Evolutionary conservation across 2,797 vertebrate genomes (phyloP), one percentile per base, ranked within the genome.

Genomic region (Dendrocincla tyrannina): DNA sequence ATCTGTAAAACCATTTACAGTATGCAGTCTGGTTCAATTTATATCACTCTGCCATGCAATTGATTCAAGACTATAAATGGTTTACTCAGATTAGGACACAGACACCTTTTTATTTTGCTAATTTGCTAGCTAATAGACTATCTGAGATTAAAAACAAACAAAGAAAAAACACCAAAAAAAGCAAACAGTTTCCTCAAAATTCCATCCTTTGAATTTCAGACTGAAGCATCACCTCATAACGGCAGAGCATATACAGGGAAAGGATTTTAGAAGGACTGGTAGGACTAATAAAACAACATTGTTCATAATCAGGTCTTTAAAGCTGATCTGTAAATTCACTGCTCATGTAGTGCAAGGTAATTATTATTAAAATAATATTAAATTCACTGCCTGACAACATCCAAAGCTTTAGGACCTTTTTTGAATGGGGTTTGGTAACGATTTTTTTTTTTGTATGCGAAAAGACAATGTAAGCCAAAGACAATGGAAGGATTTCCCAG

Each of bases 61-160:
- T 0, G 0, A 42, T 37, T 44, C 3, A 46, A 64, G 55, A 22
- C 55, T 64, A 32, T 17, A 23, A 83, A 56, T 1, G 1, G 13
- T 32, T 70, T 39, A 33, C 32, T 53, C 16, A 35, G 52, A 52
- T 3, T 33, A 69, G 42, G 42, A 50, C 14, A 80, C 1, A 75
- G 79, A 30, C 25, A 68, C 7, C 37, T 66, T 62, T 73, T 59
- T 25, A 60, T 60, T 78, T 63, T n/a, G 28, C 41, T 77, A 13
- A 62, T 28, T 52, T 58, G 12, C 46, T 55, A 37, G 17, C 53
- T 52, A n/a, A 39, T 1, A 80, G 14, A n/a, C 7, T 53, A 39
- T 5, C 28, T 35, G 67, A 11, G 3, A 46, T 46, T 46, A 46
- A 4, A 8, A 53, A 32, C 9, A 37, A 30, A 7, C 2, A 49